Evolutionary conservation across 2,888 invertebrate species (phyloP).

Genomic region (Cremastinae sp.): DNA sequence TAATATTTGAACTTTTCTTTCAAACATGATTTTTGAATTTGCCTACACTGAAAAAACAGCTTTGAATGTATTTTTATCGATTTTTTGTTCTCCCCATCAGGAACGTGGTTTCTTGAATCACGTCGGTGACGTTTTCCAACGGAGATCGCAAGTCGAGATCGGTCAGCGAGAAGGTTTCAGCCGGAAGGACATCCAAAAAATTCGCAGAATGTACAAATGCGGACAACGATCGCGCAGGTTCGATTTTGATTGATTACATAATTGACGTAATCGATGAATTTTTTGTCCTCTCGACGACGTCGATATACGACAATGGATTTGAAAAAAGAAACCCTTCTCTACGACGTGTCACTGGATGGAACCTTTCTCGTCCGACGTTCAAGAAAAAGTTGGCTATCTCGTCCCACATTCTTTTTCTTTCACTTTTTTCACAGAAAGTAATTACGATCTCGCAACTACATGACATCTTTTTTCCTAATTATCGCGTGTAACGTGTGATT

Average conservation of each 20-base stretch:
- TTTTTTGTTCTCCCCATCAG: too few species aligned
- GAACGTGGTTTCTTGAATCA: too few species aligned
- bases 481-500: constrained; percentile 53
- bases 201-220: constrained; percentile 90
- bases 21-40: too few species aligned
- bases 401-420: constrained; percentile 8
- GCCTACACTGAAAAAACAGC: too few species aligned
- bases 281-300: constrained; percentile 11
- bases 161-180: constrained; percentile 90
- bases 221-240: constrained; percentile 60
- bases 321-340: background rate
- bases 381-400: too few species aligned
- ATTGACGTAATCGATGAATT: background rate
- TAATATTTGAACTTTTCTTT: too few species aligned
- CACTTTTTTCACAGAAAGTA: background rate
- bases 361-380: too few species aligned
- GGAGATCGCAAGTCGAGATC: constrained; percentile 73
- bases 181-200: constrained; percentile 86
- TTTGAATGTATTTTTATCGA: too few species aligned
- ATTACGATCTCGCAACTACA: constrained; percentile 30
- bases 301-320: background rate
- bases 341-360: background rate
- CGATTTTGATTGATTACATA: constrained; percentile 31
- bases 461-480: constrained; percentile 45
- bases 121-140: constrained; percentile 69